These are phyloP conservation scores for Pangasius macronema DNA, from an alignment of 2,797 vertebrate species.

Conservation along the genomic window DNA sequence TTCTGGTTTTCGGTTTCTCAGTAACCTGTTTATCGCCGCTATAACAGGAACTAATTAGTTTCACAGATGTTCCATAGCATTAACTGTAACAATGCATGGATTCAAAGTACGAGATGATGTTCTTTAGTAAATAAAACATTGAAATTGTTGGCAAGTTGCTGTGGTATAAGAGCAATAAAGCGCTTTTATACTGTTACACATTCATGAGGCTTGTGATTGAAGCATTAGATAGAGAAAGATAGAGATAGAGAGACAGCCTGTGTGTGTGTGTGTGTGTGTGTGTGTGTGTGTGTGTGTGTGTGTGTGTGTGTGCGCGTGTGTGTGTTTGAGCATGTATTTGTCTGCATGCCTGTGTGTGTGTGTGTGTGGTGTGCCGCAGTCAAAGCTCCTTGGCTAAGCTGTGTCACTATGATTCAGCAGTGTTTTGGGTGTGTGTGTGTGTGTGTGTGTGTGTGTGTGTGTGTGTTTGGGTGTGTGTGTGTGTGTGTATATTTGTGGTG, in stretches of 20 bases:
- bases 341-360: too few relatives aligned
- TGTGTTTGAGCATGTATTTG: background rate
- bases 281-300: background rate
- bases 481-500: slow-evolving; percentile 24
- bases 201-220: background rate
- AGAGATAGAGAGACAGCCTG: background rate
- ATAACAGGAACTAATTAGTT: background rate
- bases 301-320: background rate
- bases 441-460: background rate
- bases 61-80: background rate
- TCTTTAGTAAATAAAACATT: background rate
- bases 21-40: background rate
- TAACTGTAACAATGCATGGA: background rate
- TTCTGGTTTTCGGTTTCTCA: background rate
- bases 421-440: slow-evolving; percentile 26
- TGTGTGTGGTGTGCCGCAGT: slow-evolving; percentile 18
- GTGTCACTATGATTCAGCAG: slow-evolving; percentile 52
- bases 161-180: background rate
- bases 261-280: background rate
- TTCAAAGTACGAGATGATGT: background rate
- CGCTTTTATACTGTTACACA: background rate
- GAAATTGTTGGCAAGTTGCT: background rate
- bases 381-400: slow-evolving; percentile 22
- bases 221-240: background rate
- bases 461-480: slow-evolving; percentile 42